Evolutionary conservation across 2,888 invertebrate species (phyloP).

Genomic region (Plagiodera versicolora): DNA sequence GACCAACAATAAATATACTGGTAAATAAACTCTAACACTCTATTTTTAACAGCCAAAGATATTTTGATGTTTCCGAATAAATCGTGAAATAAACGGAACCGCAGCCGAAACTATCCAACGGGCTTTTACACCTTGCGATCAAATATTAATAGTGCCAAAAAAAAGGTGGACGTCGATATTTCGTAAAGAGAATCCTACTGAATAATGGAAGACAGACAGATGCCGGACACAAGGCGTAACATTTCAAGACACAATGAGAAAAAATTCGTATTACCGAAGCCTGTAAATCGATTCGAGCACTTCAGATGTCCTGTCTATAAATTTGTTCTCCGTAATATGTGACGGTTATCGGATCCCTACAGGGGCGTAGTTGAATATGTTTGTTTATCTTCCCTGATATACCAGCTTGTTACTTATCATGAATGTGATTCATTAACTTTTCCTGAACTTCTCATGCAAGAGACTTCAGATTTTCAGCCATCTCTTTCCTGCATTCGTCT

Average conservation of each 20-base stretch:
- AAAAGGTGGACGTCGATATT: conserved; percentile 27
- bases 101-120: not conserved
- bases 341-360: conserved; percentile 15
- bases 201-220: conserved; percentile 46
- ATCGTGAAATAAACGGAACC: no score
- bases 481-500: no score
- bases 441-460: no score
- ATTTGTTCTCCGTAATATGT: conserved; percentile 43
- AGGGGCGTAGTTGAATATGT: conserved; percentile 4
- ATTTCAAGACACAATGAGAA: conserved; percentile 35
- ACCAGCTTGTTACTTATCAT: no score
- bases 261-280: conserved; percentile 38
- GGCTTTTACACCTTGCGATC: conserved; percentile 33
- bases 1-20: no score
- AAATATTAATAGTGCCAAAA: conserved; percentile 34
- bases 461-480: no score
- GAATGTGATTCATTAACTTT: no score
- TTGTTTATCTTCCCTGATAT: no score
- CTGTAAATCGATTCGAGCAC: conserved; percentile 42
- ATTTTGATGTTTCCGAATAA: no score
- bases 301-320: conserved; percentile 43
- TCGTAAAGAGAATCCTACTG: conserved; percentile 27
- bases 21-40: no score
- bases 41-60: no score
- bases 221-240: conserved; percentile 43